A percentile compares a stretch with the other conserved stretches of the same genome.
phyloP scores from a whole-genome alignment of 2,797 vertebrate genomes.

The Tympanoctomys barrerae region DNA sequence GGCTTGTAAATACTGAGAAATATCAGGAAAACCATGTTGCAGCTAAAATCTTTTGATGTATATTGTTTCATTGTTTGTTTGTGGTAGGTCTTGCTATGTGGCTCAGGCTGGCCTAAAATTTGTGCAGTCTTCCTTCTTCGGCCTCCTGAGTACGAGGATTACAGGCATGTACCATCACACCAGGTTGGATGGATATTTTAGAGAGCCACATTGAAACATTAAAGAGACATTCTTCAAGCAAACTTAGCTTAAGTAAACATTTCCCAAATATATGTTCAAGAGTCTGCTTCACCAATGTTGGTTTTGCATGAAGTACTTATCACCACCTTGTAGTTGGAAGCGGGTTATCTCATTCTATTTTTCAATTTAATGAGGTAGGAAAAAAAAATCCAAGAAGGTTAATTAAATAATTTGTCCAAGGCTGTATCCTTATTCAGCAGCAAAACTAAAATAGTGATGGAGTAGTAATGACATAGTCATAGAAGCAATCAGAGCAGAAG shows the following conservation, averaged over 20 bases:
- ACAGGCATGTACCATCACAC: background rate
- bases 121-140: background rate
- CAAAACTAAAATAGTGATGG: rapidly evolving
- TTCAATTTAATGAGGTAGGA: background rate
- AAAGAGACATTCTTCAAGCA: background rate
- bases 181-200: background rate
- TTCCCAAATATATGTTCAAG: background rate
- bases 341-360: background rate
- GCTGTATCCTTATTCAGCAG: rapidly evolving
- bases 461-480: rapidly evolving
- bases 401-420: background rate
- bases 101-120: background rate
- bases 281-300: background rate
- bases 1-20: slow-evolving; percentile 1
- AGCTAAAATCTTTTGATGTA: background rate
- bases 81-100: background rate
- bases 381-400: background rate
- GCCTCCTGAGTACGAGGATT: background rate
- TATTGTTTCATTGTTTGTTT: background rate
- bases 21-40: background rate
- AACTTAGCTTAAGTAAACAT: background rate
- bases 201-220: background rate
- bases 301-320: too few species aligned
- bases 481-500: rapidly evolving
- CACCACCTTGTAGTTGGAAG: background rate